Evolutionary conservation across 2,113 vertebrate species (phyloP), one percentile per base, ranked within the genome.

Genomic region (Seriola rivoliana): DNA sequence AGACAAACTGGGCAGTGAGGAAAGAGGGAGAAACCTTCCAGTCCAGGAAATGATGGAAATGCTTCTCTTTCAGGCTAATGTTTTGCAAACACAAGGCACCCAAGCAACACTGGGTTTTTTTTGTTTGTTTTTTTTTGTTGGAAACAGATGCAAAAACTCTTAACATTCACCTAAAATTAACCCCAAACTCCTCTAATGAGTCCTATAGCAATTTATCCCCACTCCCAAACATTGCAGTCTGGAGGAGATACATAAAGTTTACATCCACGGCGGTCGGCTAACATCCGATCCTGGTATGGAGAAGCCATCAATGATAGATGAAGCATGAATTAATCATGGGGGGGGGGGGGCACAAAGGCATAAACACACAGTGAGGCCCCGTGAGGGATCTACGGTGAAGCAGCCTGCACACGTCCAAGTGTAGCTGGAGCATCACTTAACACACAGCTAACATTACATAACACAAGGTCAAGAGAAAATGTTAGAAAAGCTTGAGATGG

Each of bases 291-390:
- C 66, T 62, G 71, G 81, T 84, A 78, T 40, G 25, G 84, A 70
- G 73, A 50, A 8, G 82, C 83, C 90, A 94, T 94, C 70, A 93
- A 94, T 92, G 86, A 95, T 94, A 89, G 86, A 94, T 90, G 89
- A 48, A 3, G 77, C 48, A 54, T 93, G 86, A 93, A 95, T 95
- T 92, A 94, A 93, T 87, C 81, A 95, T 93, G 88, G 86, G 82
- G 6, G 63, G 75, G 71, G 8, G 59, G 75, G 71, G 76, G 88
- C 84, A 93, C 81, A 68, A 76, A 66, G 83, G 89, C 75, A 65
- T 57, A 91, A 87, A 88, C 84, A 91, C 84, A 78, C 72, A 25
- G 19, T 5, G 42, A 81, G 72, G 57, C 73, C 79, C 68, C 38
- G 0, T 16, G 64, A 32, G 42, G 57, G 80, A 68, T 52, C 78